phyloP scores from a whole-genome alignment of 2,797 vertebrate genomes.

The Merluccius polli region DNA sequence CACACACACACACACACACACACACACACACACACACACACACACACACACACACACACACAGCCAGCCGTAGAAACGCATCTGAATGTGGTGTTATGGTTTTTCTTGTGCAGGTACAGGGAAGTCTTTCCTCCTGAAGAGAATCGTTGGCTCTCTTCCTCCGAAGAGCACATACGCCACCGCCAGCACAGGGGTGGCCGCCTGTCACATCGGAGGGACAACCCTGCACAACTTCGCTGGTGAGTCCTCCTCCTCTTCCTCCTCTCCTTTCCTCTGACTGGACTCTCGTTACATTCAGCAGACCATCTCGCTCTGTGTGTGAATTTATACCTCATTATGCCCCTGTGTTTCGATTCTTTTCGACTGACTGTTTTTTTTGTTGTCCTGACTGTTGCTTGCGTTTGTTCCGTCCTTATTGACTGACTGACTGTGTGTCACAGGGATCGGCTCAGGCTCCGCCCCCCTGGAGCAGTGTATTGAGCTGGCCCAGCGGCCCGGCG shows the following conservation, averaged over 20 bases:
- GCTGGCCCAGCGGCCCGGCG: constrained; percentile 83
- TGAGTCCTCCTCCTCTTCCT: constrained; percentile 41
- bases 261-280: neutral
- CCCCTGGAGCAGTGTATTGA: constrained; percentile 89
- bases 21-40: too few species aligned
- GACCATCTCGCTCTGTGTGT: too few species aligned
- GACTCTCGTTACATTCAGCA: neutral
- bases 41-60: too few species aligned
- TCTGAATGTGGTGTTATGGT: neutral
- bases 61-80: neutral
- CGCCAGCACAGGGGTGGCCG: constrained; percentile 94
- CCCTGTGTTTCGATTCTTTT: too few species aligned
- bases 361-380: too few species aligned
- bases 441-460: constrained; percentile 88
- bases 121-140: constrained; percentile 92
- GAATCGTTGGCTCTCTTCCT: constrained; percentile 89
- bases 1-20: too few species aligned
- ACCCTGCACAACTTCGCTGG: constrained; percentile 93
- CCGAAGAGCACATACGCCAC: constrained; percentile 90
- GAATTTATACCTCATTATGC: too few species aligned
- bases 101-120: constrained; percentile 80
- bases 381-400: too few species aligned
- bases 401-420: neutral
- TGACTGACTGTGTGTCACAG: constrained; percentile 53
- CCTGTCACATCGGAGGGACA: constrained; percentile 92